These are phyloP conservation scores for Chlorocebus sabaeus DNA, from an alignment of 2,113 vertebrate genomes.

Conservation along the genomic window DNA sequence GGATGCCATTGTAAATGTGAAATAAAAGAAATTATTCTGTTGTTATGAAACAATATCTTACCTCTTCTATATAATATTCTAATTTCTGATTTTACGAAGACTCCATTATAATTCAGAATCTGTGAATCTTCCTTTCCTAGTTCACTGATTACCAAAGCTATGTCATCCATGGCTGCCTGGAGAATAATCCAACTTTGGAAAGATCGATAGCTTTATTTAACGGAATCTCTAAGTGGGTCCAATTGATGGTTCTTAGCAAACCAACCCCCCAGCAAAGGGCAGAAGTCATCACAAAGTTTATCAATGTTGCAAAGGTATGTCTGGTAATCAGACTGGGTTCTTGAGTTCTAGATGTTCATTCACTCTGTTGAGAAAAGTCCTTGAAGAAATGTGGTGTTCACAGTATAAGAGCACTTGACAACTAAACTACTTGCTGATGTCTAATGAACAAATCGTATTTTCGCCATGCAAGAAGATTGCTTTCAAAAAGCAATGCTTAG, in stretches of 20 bases:
- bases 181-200: conserved; percentile 96
- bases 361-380: background rate
- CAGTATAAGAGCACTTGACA: background rate
- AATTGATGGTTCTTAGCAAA: conserved; percentile 98
- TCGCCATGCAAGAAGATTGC: background rate
- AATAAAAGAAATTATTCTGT: background rate
- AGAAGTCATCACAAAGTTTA: conserved; percentile 97
- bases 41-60: background rate
- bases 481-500: background rate
- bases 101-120: conserved; percentile 30
- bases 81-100: conserved; percentile 33
- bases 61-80: background rate
- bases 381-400: background rate
- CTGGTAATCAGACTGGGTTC: background rate
- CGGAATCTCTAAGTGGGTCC: conserved; percentile 98
- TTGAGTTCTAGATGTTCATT: background rate
- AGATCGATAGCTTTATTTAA: conserved; percentile 98
- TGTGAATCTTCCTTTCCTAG: conserved; percentile 81
- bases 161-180: conserved; percentile 93
- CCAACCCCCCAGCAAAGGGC: conserved; percentile 95
- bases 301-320: conserved; percentile 95
- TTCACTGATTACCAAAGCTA: conserved; percentile 98
- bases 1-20: background rate
- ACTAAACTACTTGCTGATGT: background rate
- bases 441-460: background rate